phyloP scores from a whole-genome alignment of 2,797 vertebrate species.

The Hemibagrus guttatus region DNA sequence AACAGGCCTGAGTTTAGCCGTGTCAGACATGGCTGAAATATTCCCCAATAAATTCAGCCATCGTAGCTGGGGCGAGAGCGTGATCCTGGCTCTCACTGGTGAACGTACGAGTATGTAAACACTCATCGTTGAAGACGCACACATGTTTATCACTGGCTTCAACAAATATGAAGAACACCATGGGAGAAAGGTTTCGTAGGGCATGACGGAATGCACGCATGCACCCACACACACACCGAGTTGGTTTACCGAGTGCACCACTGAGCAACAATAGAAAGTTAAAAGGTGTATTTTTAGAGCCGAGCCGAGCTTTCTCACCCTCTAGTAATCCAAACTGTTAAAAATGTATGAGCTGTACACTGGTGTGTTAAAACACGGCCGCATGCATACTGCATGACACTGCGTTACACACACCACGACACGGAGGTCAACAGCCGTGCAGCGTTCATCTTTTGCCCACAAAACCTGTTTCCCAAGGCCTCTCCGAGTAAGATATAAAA shows the following conservation, averaged over 20 bases:
- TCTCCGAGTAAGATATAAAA: constrained; percentile 35
- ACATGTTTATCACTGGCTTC: constrained; percentile 31
- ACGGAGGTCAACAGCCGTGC: constrained; percentile 68
- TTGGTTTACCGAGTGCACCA: constrained; percentile 24
- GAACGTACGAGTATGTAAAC: constrained; percentile 63
- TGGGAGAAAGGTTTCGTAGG: constrained; percentile 30
- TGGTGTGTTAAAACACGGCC: constrained; percentile 59
- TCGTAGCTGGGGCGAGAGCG: not conserved
- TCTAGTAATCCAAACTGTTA: constrained; percentile 70
- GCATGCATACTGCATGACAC: constrained; percentile 71
- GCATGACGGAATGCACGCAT: constrained; percentile 24
- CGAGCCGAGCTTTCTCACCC: constrained; percentile 52
- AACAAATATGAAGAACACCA: constrained; percentile 26
- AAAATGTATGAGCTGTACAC: constrained; percentile 71
- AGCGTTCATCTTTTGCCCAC: constrained; percentile 69
- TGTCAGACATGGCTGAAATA: constrained; percentile 42
- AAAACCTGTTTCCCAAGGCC: constrained; percentile 61
- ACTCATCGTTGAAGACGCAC: constrained; percentile 45
- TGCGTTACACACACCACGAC: constrained; percentile 70
- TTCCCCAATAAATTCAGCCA: constrained; percentile 34
- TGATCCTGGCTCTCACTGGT: not conserved
- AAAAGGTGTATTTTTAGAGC: constrained; percentile 73
- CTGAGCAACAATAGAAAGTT: constrained; percentile 57
- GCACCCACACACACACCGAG: constrained; percentile 37
- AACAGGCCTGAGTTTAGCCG: constrained; percentile 35